Conservation (phyloP, 2,113 vertebrate genomes). For the Lagopus muta region DNA sequence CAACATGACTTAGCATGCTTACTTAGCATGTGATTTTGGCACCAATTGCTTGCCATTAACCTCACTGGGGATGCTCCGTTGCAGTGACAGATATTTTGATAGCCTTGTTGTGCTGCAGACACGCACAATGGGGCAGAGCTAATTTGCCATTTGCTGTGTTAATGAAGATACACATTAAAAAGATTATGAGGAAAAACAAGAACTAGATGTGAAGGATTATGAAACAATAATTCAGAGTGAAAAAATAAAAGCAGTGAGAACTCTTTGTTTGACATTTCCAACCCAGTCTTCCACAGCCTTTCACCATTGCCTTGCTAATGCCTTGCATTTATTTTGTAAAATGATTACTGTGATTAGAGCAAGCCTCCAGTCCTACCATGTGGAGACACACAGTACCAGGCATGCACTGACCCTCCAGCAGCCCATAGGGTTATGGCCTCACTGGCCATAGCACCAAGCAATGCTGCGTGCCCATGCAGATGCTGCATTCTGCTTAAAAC, state of each 20-base stretch:
- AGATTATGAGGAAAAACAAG: slow-evolving; percentile 1
- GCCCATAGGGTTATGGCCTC: neutral
- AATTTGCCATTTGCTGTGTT: slow-evolving; percentile 32
- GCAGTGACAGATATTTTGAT: neutral
- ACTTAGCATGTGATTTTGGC: slow-evolving; percentile 7
- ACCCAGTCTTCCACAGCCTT: neutral
- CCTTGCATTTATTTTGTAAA: neutral
- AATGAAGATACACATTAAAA: slow-evolving; percentile 15
- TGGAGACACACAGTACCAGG: neutral
- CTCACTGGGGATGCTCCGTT: neutral
- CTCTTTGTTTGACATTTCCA: neutral
- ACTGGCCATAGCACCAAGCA: neutral
- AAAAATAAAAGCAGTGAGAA: neutral
- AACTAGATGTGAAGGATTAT: neutral
- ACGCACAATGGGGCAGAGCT: slow-evolving; percentile 14
- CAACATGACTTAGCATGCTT: slow-evolving; percentile 24
- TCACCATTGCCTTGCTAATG: neutral
- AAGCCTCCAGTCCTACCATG: neutral
- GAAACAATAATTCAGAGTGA: neutral
- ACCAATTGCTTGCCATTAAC: neutral
- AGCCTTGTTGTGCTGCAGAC: neutral
- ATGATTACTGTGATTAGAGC: neutral
- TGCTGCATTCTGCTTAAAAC: neutral
- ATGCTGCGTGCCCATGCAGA: neutral
- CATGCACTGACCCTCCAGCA: neutral